Evolutionary conservation across 64 coral and sea anemone genomes (phyloP).

Genomic region (Pocillopora verrucosa): DNA sequence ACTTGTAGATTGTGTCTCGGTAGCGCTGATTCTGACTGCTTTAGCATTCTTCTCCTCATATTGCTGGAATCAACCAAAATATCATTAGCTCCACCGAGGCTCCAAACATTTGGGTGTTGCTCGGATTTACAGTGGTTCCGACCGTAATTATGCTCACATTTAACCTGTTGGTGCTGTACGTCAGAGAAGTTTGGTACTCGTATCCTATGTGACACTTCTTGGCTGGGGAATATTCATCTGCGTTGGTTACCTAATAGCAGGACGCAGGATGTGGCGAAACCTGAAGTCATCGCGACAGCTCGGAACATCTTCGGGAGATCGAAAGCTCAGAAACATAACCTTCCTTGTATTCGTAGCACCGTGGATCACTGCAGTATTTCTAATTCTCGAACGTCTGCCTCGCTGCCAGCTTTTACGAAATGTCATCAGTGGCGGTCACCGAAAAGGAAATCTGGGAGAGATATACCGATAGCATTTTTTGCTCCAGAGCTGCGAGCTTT

Average conservation of each 20-base stretch:
- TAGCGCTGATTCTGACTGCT: conserved; percentile 14
- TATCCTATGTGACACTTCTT: background rate
- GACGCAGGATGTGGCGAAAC: conserved; percentile 17
- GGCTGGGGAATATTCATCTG: conserved; percentile 7
- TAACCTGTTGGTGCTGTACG: background rate
- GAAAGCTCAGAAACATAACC: conserved; percentile 1
- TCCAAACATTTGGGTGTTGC: conserved; percentile 18
- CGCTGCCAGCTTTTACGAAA: conserved; percentile 5
- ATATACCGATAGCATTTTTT: background rate
- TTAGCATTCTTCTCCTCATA: conserved; percentile 40
- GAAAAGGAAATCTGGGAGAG: background rate
- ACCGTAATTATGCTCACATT: background rate
- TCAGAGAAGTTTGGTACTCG: conserved; percentile 1
- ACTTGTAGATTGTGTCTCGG: background rate
- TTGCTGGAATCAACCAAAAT: conserved; percentile 37
- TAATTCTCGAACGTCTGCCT: conserved; percentile 13
- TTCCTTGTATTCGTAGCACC: background rate
- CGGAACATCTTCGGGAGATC: background rate
- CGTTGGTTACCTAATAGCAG: conserved; percentile 5
- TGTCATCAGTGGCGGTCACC: background rate
- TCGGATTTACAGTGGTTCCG: background rate
- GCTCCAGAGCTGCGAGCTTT: background rate
- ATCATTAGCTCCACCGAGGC: background rate
- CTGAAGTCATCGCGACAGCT: conserved; percentile 25
- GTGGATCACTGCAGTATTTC: background rate